Conservation (phyloP, 2,113 vertebrate genomes). For the Poeciliopsis prolifica region DNA sequence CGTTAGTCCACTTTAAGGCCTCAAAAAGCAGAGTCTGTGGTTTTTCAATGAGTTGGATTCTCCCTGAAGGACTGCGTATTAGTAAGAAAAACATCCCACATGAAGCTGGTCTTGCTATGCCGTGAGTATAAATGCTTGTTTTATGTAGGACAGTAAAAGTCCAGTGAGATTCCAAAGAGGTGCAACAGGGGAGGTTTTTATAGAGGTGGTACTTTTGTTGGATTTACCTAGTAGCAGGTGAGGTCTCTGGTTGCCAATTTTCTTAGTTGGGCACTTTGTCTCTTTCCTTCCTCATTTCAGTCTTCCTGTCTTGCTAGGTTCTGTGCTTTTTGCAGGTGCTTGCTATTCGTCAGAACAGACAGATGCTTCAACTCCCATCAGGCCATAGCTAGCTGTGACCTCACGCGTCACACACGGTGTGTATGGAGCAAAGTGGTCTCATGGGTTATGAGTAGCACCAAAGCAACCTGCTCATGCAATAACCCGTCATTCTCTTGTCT, state of each 20-base stretch:
- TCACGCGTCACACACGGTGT: conserved; percentile 55
- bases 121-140: conserved; percentile 25
- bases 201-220: conserved; percentile 61
- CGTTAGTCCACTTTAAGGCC: conserved; percentile 66
- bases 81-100: conserved; percentile 76
- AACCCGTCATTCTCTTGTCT: background rate
- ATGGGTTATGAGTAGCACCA: conserved; percentile 36
- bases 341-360: conserved; percentile 77
- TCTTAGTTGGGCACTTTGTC: conserved; percentile 57
- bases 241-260: conserved; percentile 78
- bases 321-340: conserved; percentile 78
- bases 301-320: conserved; percentile 56
- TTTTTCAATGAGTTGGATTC: conserved; percentile 70
- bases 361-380: conserved; percentile 80
- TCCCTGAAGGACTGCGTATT: conserved; percentile 74
- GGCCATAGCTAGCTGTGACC: conserved; percentile 59
- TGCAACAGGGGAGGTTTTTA: conserved; percentile 31
- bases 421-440: conserved; percentile 51
- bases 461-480: conserved; percentile 16
- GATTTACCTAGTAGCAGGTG: conserved; percentile 74
- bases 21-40: conserved; percentile 50
- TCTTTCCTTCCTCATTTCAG: conserved; percentile 48
- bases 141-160: background rate
- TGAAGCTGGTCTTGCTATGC: conserved; percentile 34
- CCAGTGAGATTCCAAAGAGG: background rate